Base-by-base conservation (phyloP, 2,113 vertebrate genomes). In the Brienomyrus brachyistius region DNA sequence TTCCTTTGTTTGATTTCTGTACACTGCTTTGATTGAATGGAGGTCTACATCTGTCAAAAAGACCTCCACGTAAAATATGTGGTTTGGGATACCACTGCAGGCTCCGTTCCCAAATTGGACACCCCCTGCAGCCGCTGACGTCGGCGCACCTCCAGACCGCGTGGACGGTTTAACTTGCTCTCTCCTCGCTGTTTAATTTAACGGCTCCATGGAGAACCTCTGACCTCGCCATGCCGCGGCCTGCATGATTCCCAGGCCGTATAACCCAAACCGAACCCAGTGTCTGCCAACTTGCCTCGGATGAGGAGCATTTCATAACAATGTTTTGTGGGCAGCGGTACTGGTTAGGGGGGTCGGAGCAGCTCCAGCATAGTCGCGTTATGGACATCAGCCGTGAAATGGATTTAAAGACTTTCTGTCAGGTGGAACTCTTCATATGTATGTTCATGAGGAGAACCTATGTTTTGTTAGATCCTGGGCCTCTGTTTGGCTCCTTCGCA, bases 151-250 rank as follows among this genome's bases (percentile, higher is more conserved):
- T 52, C 70, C 35, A 56, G 51, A 43, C 83, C 50, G 89, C 47
- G 77, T 88, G 66, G 31, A 27, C 2, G 74, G 13, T 40, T 19
- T 80, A 90, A 89, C 90, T 88, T 89, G 91, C 90, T 92, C 90
- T 89, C 74, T 66, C 90, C 91, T 89, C 91, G 87, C 92, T 88
- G 74, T 92, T 92, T 91, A 86, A 91, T 91, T 91, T 90, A 90
- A 89, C 88, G 17, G 91, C 86, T 80, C 88, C 91, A 91, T 91
- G 90, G 90, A 90, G 89, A 90, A 84, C n/a, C 59, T 17, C 87
- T 91, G 91, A 93, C 89, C 93, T 91, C 11, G 77, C 77, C 62
- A 74, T 82, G 54, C 85, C 74, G 89, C 47, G 90, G 90, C 88
- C 88, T 56, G 70, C 66, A 89, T 50, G 27, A 89, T 91, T 90